Percentiles rank a stretch among this genome's conserved stretches.
These are phyloP conservation scores for Xestia c-nigrum DNA, from an alignment of 2,888 invertebrate genomes.

Conservation along the genomic window DNA sequence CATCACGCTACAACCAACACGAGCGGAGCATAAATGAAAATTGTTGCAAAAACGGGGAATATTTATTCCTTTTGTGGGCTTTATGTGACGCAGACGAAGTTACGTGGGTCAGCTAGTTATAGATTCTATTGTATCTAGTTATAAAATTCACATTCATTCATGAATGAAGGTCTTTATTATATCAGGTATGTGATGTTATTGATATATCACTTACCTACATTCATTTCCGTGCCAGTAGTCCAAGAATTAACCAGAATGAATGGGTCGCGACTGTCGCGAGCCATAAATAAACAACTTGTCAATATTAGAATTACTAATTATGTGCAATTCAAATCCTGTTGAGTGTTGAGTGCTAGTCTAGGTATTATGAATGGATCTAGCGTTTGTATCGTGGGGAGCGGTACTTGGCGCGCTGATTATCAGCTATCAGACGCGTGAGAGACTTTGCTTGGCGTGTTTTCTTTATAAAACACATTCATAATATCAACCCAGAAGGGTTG, in stretches of 20 bases:
- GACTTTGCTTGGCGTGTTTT: not conserved
- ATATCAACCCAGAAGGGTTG: too few species aligned
- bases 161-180: not conserved
- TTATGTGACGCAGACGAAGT: too few species aligned
- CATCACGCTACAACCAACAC: too few species aligned
- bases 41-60: too few species aligned
- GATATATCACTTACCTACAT: conserved; percentile 1
- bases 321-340: conserved; percentile 47
- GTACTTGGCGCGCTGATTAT: conserved; percentile 16
- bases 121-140: not conserved
- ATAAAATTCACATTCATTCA: not conserved
- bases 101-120: too few species aligned
- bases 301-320: conserved; percentile 56
- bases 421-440: conserved; percentile 4
- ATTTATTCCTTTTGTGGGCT: too few species aligned
- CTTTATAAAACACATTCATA: not conserved
- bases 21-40: too few species aligned
- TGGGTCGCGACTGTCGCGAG: conserved; percentile 15
- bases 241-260: conserved; percentile 19
- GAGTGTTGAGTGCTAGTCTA: conserved; percentile 27
- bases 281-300: conserved; percentile 55
- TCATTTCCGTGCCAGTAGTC: conserved; percentile 34
- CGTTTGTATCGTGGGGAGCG: conserved; percentile 14
- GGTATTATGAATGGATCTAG: conserved; percentile 54
- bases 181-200: not conserved